These are phyloP conservation scores for Florisuga fusca DNA, from an alignment of 2,797 vertebrate genomes.

Conservation along the genomic window DNA sequence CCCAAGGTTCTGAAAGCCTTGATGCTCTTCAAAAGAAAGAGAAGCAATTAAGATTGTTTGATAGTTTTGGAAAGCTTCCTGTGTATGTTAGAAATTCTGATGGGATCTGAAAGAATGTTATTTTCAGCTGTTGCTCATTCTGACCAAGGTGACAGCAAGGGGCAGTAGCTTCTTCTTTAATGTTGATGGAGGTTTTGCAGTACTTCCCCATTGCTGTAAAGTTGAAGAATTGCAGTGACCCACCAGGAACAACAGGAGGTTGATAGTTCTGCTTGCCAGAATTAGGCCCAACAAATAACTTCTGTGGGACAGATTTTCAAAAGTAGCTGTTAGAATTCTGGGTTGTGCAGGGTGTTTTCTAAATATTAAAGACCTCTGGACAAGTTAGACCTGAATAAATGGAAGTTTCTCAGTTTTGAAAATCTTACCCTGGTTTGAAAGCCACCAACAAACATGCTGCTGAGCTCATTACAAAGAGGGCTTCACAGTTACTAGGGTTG, in stretches of 20 bases:
- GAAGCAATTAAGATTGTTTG: neutral
- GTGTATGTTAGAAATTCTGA: neutral
- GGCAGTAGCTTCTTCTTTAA: neutral
- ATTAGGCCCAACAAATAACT: neutral
- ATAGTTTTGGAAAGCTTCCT: neutral
- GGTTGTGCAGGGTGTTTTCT: neutral
- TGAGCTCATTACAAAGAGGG: neutral
- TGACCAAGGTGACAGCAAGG: neutral
- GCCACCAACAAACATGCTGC: neutral
- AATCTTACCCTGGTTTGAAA: neutral
- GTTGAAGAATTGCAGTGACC: neutral
- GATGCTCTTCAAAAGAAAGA: neutral
- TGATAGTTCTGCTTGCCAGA: neutral
- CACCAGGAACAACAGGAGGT: neutral
- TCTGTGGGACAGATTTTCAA: rapidly evolving
- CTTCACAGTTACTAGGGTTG: neutral
- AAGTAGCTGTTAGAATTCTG: neutral
- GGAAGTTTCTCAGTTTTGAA: neutral
- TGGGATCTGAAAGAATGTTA: neutral
- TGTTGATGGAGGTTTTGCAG: neutral
- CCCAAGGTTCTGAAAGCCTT: neutral
- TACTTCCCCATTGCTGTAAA: neutral
- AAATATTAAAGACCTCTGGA: neutral
- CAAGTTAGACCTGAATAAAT: neutral
- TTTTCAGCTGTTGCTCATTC: neutral